Conservation (phyloP, 92 coral and sea anemone genomes). For the Porites lobata region DNA sequence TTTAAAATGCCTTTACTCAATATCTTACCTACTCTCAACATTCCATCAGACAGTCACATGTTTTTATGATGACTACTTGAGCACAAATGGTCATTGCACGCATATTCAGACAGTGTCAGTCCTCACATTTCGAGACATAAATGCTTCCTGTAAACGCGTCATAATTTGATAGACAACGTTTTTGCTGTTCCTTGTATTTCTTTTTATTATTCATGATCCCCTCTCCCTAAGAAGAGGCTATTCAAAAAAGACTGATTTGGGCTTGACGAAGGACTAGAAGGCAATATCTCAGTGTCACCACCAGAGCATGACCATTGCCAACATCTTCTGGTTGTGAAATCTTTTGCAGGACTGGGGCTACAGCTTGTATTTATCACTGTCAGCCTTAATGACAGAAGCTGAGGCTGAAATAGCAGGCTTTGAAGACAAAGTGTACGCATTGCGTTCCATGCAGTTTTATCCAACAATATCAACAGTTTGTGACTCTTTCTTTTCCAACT, state of each 20-base stretch:
- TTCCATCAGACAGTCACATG: constrained; percentile 38
- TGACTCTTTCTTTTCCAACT: not conserved
- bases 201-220: constrained; percentile 13
- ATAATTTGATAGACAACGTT: constrained; percentile 26
- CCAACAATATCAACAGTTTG: not conserved
- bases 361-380: not conserved
- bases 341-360: not conserved
- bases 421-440: not conserved
- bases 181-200: constrained; percentile 37
- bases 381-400: not conserved
- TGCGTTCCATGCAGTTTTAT: not conserved
- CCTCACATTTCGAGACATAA: constrained; percentile 54
- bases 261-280: constrained; percentile 34
- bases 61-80: constrained; percentile 22
- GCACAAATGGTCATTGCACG: constrained; percentile 32
- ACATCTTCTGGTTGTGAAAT: constrained; percentile 2
- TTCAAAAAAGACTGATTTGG: constrained; percentile 40
- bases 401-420: not conserved
- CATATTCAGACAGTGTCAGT: constrained; percentile 45
- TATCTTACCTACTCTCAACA: constrained; percentile 43
- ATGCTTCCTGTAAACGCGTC: constrained; percentile 1
- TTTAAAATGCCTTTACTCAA: constrained; percentile 47
- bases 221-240: constrained; percentile 45
- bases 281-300: constrained; percentile 25
- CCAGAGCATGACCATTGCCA: not conserved